These are phyloP conservation scores for Sebastes fasciatus DNA, from an alignment of 2,113 vertebrate species.

Conservation along the genomic window DNA sequence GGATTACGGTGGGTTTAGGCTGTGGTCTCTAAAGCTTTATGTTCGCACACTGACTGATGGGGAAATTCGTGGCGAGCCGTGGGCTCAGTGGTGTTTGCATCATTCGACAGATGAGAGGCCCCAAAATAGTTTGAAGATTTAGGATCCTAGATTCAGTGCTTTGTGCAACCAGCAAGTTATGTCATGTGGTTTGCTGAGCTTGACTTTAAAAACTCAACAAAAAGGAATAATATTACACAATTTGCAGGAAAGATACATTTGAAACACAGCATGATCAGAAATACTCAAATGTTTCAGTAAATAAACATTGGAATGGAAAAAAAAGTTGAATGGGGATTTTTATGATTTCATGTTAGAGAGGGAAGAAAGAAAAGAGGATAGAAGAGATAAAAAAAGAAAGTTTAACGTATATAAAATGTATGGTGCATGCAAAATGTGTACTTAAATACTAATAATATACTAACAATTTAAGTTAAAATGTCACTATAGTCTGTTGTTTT, in stretches of 20 bases:
- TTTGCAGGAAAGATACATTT: not conserved
- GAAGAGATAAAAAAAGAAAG: not conserved
- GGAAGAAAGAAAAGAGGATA: not conserved
- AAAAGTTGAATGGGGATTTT: not conserved
- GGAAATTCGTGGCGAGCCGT: slow-evolving; percentile 47
- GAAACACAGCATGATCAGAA: not conserved
- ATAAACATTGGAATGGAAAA: not conserved
- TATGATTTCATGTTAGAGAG: not conserved
- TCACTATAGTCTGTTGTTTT: not conserved
- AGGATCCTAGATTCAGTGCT: slow-evolving; percentile 4
- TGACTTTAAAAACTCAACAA: not conserved
- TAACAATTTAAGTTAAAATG: not conserved
- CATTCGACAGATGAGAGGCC: slow-evolving; percentile 23
- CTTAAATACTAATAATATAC: too few relatives aligned
- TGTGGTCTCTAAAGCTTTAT: slow-evolving; percentile 51
- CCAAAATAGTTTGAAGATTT: slow-evolving; percentile 10
- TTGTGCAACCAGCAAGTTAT: not conserved
- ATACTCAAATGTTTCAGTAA: not conserved
- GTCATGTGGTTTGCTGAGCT: not conserved
- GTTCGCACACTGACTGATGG: slow-evolving; percentile 47
- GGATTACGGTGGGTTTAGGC: slow-evolving; percentile 72
- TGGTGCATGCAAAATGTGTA: too few relatives aligned
- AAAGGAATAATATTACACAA: not conserved
- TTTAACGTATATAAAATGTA: too few relatives aligned
- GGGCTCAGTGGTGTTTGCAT: slow-evolving; percentile 25